Percentiles rank a stretch among this genome's conserved stretches.
Conservation (phyloP, 2,797 vertebrate species). For the Morus bassanus region DNA sequence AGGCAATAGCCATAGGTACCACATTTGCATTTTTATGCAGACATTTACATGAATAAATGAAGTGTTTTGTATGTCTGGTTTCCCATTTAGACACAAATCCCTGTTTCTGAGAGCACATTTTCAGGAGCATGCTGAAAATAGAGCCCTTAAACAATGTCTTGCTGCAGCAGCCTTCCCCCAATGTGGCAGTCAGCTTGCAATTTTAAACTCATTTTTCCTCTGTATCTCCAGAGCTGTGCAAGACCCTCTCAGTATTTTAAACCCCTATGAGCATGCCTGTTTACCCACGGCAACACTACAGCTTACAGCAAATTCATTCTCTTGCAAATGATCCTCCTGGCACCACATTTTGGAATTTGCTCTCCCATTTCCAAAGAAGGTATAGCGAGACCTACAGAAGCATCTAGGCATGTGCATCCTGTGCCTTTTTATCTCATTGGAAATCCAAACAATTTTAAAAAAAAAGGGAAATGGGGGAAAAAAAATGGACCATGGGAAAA, state of each 20-base stretch:
- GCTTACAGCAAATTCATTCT: neutral
- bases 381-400: neutral
- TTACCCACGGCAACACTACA: neutral
- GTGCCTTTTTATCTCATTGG: neutral
- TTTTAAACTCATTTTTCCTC: conserved; percentile 19
- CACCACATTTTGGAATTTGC: neutral
- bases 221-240: neutral
- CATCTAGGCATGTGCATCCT: neutral
- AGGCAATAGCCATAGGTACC: conserved; percentile 34
- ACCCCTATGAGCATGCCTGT: neutral
- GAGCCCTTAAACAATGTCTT: conserved; percentile 33
- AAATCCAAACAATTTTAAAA: neutral
- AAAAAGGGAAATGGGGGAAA: neutral
- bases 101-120: conserved; percentile 33
- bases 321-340: neutral
- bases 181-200: neutral
- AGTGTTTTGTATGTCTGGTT: conserved; percentile 56
- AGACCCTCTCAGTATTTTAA: conserved; percentile 30
- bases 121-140: conserved; percentile 6
- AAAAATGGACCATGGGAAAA: neutral
- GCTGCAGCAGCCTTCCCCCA: conserved; percentile 13
- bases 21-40: conserved; percentile 60
- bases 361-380: neutral
- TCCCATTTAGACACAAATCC: conserved; percentile 61
- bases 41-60: conserved; percentile 61